Evolutionary conservation across 2,888 invertebrate genomes (phyloP).

Genomic region (Kryphioiulus occultus): DNA sequence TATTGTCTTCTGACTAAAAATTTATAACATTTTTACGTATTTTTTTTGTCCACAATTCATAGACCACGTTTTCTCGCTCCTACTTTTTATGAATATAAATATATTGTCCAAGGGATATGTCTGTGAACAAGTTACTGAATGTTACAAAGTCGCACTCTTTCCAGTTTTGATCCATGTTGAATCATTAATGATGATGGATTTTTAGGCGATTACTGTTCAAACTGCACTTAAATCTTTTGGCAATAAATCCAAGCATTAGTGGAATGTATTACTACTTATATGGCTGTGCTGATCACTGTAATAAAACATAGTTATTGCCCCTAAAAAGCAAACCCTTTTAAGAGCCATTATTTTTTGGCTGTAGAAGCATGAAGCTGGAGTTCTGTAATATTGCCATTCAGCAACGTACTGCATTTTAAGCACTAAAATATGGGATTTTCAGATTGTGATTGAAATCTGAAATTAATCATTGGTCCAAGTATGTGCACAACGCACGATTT

Average conservation of each 20-base stretch:
- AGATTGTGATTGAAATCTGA: neutral
- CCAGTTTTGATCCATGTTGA: too few relatives aligned
- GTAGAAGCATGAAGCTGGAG: neutral
- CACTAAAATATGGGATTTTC: neutral
- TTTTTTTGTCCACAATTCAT: too few relatives aligned
- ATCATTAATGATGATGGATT: neutral
- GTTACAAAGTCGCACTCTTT: too few relatives aligned
- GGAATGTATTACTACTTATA: neutral
- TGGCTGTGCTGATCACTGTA: neutral
- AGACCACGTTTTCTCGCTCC: too few relatives aligned
- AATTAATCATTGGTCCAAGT: neutral
- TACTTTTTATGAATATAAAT: too few relatives aligned
- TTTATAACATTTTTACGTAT: too few relatives aligned
- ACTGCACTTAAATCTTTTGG: neutral
- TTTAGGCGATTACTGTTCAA: neutral
- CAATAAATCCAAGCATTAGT: neutral
- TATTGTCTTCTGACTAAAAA: too few relatives aligned
- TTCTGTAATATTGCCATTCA: neutral
- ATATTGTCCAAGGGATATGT: too few relatives aligned
- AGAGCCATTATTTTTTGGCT: neutral
- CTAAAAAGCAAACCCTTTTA: neutral
- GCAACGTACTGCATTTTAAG: neutral
- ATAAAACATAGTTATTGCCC: neutral
- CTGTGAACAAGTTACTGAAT: too few relatives aligned
- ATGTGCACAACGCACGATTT: neutral